These are phyloP conservation scores for Felis catus DNA, from an alignment of 2,113 vertebrate species.

Conservation along the genomic window DNA sequence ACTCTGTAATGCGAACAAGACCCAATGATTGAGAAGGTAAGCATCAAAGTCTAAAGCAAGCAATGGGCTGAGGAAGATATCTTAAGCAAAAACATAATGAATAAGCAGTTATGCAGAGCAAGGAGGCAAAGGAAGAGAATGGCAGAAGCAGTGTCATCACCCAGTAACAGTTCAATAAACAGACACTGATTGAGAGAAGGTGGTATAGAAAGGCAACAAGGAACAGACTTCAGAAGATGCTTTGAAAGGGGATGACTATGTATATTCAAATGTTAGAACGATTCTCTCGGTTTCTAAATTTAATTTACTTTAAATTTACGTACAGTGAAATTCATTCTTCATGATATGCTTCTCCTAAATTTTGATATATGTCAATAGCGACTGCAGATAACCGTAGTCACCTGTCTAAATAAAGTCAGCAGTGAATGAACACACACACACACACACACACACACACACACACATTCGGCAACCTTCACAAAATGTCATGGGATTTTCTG, in stretches of 20 bases:
- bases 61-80: background rate
- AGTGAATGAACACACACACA: background rate
- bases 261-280: conserved; percentile 9
- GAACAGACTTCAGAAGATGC: background rate
- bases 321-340: background rate
- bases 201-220: background rate
- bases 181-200: background rate
- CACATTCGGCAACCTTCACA: background rate
- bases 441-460: background rate
- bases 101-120: no score
- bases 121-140: background rate
- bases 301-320: conserved; percentile 21
- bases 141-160: no score
- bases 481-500: conserved; percentile 53
- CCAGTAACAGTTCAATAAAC: background rate
- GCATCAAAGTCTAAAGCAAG: background rate
- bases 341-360: background rate
- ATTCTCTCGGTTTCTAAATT: background rate
- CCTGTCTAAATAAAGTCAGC: conserved; percentile 32
- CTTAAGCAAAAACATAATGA: background rate
- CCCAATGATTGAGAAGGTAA: background rate
- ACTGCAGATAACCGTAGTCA: background rate
- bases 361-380: background rate
- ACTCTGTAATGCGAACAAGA: background rate
- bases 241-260: background rate